phyloP scores from a whole-genome alignment of 2,888 invertebrate species.

The Megastigmus dorsalis region DNA sequence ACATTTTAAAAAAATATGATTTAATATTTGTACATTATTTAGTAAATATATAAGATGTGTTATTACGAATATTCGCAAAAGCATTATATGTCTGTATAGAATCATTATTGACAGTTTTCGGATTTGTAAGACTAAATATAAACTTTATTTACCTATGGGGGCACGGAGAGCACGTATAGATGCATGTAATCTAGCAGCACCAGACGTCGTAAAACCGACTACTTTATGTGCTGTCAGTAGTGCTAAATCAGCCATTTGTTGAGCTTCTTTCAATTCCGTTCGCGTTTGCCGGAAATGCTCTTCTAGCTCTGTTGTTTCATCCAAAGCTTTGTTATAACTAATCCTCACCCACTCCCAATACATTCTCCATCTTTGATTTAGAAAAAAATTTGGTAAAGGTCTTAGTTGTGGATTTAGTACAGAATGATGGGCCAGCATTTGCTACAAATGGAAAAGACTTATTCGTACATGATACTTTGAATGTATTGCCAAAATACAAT shows the following conservation, averaged over 20 bases:
- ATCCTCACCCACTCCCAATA: slow-evolving; percentile 22
- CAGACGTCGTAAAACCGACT: slow-evolving; percentile 25
- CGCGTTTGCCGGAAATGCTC: not conserved
- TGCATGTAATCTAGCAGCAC: slow-evolving; percentile 25
- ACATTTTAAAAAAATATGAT: no score
- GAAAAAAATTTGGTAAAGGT: no score
- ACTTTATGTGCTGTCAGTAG: not conserved
- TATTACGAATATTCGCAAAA: no score
- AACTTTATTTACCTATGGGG: slow-evolving; percentile 41
- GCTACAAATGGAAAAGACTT: no score
- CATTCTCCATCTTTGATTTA: not conserved
- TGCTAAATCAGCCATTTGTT: slow-evolving; percentile 1
- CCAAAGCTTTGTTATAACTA: not conserved
- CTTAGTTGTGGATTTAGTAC: not conserved
- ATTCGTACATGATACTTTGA: no score
- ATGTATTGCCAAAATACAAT: no score
- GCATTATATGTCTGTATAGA: no score
- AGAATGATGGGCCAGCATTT: not conserved
- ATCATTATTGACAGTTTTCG: no score
- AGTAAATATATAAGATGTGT: no score
- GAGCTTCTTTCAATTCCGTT: not conserved
- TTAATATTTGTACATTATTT: no score
- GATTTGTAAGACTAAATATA: no score
- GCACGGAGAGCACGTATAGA: slow-evolving; percentile 18
- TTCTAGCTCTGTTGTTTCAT: not conserved